Conservation (phyloP, 2,797 vertebrate genomes). For the Glyptemys insculpta region DNA sequence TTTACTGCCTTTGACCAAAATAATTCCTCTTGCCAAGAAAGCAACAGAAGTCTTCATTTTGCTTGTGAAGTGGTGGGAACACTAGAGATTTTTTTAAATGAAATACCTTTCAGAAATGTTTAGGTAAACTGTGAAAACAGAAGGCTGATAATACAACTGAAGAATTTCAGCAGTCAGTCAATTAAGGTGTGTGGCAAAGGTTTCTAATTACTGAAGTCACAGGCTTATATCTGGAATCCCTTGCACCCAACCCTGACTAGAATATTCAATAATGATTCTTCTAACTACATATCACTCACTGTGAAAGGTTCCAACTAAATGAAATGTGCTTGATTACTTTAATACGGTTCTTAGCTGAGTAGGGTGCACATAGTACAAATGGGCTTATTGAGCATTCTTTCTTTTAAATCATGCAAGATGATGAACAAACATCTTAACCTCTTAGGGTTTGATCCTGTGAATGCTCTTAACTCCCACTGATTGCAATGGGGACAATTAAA, state of each 20-base stretch:
- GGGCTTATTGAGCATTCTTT: constrained; percentile 18
- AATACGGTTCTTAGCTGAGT: constrained; percentile 17
- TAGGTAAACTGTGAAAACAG: constrained; percentile 52
- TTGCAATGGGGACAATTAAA: not conserved
- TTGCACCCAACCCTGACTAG: constrained; percentile 27
- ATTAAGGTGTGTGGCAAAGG: constrained; percentile 64
- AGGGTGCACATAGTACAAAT: constrained; percentile 22
- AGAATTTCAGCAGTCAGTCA: constrained; percentile 9
- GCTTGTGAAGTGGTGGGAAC: not conserved
- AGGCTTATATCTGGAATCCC: constrained; percentile 63
- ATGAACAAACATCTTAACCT: not conserved
- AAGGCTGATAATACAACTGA: constrained; percentile 30
- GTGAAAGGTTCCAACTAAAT: constrained; percentile 60
- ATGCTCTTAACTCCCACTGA: not conserved
- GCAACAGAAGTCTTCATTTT: constrained; percentile 32
- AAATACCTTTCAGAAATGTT: constrained; percentile 55
- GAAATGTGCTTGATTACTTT: constrained; percentile 57
- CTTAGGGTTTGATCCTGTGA: not conserved
- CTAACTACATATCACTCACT: constrained; percentile 32
- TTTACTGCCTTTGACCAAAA: constrained; percentile 63
- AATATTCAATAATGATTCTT: constrained; percentile 55
- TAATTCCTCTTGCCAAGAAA: constrained; percentile 41
- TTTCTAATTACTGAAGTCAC: constrained; percentile 65
- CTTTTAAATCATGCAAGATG: constrained; percentile 30
- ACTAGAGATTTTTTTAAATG: constrained; percentile 26